Evolutionary conservation across 1,140 invertebrate genomes (phyloP), one percentile per base, ranked within the genome.

Genomic region (Ips nitidus): DNA sequence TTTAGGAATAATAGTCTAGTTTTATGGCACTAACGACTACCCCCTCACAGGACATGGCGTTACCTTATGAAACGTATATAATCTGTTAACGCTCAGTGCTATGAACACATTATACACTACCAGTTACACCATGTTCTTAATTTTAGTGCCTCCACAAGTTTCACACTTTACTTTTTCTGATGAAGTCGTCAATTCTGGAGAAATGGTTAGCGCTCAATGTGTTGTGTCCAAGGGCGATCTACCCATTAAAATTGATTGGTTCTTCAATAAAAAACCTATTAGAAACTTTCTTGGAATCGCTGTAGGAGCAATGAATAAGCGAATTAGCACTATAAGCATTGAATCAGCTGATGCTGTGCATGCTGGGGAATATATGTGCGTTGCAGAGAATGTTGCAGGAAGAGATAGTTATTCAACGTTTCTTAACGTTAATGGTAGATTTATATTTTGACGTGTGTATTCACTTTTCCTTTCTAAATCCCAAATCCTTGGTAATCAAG

Each of bases 141-240:
- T 69, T 69, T 47, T 62, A 56, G 47, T 63, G 22, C 82, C 85
- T 61, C 89, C 88, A 67, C 87, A 89, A 82, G 87, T 91, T 71
- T 85, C 87, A 80, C 89, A 88, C 64, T 91, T 91, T 80, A 81
- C 84, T 43, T 91, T 91, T 75, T 88, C 88, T 36, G 87, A 90
- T 70, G 85, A 88, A 55, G 84, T 87, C 41, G 82, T 89, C 36
- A 89, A 90, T 79, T 85, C 85, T 65, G 88, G 88, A 57, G 87
- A 90, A 73, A 86, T 50, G 69, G 84, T 84, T 40, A 85, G 84
- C 52, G 81, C 84, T 74, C 84, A 85, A 66, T 91, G 89, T 76
- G 84, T 83, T 1, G 84, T 90, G 2, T 83, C 84, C 52, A 88
- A 88, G 74, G 90, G 90, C 1, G 90, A 90, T 80, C 79, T 86